Evolutionary conservation across 2,888 invertebrate species (phyloP).

Genomic region (Caenorhabditis sulstoni): DNA sequence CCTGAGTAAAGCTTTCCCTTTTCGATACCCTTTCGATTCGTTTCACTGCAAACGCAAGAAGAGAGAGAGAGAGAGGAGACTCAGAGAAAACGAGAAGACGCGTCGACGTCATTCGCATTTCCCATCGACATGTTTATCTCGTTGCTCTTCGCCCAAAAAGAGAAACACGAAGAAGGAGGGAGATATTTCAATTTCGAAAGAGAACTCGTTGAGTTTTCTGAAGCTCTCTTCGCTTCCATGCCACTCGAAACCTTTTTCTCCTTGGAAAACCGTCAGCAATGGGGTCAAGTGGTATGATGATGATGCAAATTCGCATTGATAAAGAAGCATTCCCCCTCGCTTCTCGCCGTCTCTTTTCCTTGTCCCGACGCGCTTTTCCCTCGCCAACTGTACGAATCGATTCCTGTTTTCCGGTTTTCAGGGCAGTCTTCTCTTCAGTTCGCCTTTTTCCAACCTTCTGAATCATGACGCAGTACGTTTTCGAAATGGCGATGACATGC

Average conservation of each 20-base stretch:
- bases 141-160: not conserved
- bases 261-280: not conserved
- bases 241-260: too few relatives aligned
- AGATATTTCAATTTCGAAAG: not conserved
- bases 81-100: not conserved
- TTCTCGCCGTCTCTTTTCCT: not conserved
- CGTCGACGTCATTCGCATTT: not conserved
- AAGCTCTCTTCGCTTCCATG: not conserved
- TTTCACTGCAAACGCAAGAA: not conserved
- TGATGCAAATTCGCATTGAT: slow-evolving; percentile 18
- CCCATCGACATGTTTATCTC: not conserved
- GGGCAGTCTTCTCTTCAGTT: not conserved
- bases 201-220: too few relatives aligned
- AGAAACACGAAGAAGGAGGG: not conserved
- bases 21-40: not conserved
- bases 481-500: slow-evolving; percentile 94
- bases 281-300: not conserved
- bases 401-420: not conserved
- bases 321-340: not conserved
- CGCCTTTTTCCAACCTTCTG: not conserved
- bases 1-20: not conserved
- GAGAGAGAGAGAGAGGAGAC: not conserved
- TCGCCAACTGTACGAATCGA: not conserved
- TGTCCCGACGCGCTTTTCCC: not conserved
- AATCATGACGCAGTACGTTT: slow-evolving; percentile 83